phyloP scores from a whole-genome alignment of 30 jellyfish, hydroid and myxozoan species.

The Cassiopea andromeda region DNA sequence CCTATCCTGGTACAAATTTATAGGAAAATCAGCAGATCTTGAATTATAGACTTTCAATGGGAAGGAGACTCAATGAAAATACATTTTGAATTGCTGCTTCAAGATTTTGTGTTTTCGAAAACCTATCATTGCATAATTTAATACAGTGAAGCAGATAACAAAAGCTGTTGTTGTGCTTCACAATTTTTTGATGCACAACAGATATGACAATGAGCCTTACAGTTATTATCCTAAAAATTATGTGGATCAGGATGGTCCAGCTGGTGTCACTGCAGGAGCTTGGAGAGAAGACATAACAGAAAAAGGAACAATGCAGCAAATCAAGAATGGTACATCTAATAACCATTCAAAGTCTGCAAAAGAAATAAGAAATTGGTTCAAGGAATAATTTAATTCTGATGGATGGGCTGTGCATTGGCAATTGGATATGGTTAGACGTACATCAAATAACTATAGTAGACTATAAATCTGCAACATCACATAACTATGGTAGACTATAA shows the following conservation, averaged over 20 bases:
- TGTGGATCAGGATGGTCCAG: conserved; percentile 10
- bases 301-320: conserved; percentile 13
- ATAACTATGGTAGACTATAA: no score
- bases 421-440: no score
- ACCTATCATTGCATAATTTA: neutral
- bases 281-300: conserved; percentile 9
- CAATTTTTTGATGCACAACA: conserved; percentile 1
- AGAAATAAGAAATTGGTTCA: neutral
- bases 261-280: conserved; percentile 17
- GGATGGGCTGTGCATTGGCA: neutral
- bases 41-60: neutral
- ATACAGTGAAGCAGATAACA: conserved; percentile 1
- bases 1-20: conserved; percentile 10
- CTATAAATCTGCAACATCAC: neutral
- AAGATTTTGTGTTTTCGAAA: neutral
- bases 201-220: conserved; percentile 7
- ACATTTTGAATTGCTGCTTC: conserved; percentile 4
- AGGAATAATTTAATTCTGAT: neutral
- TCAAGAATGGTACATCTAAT: neutral
- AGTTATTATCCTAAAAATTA: neutral
- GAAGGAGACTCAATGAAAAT: conserved; percentile 6
- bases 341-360: conserved; percentile 9
- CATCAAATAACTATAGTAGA: neutral
- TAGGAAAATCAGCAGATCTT: conserved; percentile 1
- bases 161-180: conserved; percentile 8